Percentiles rank a stretch among this genome's conserved stretches.
These are phyloP conservation scores for Meda fulgida DNA, from an alignment of 2,797 vertebrate genomes.

Conservation along the genomic window DNA sequence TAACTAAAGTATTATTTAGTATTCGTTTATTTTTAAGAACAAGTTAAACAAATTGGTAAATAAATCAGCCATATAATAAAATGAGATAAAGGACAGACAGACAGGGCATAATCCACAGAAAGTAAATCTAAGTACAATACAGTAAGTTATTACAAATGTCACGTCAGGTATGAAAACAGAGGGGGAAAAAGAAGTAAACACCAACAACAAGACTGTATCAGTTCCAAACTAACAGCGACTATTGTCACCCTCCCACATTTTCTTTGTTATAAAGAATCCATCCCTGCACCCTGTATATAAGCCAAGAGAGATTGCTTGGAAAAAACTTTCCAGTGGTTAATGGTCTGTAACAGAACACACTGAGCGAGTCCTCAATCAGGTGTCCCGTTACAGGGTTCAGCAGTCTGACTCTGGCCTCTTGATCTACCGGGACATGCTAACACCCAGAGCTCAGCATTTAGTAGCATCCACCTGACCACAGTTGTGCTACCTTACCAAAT, in stretches of 20 bases:
- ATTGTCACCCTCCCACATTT: slow-evolving; percentile 15
- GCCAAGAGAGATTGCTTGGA: slow-evolving; percentile 41
- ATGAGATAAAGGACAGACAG: background rate
- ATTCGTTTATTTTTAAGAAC: background rate
- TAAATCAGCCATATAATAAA: background rate
- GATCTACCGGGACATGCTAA: background rate
- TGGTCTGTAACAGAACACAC: slow-evolving; percentile 44
- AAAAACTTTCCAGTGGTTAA: slow-evolving; percentile 55
- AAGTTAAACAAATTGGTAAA: background rate
- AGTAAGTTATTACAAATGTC: background rate
- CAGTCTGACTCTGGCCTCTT: slow-evolving; percentile 6
- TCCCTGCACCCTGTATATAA: slow-evolving; percentile 24
- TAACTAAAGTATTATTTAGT: too few relatives aligned
- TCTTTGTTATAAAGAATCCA: slow-evolving; percentile 29
- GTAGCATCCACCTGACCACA: slow-evolving; percentile 4
- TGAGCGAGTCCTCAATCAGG: slow-evolving; percentile 40
- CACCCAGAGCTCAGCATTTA: slow-evolving; percentile 1
- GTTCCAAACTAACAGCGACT: slow-evolving; percentile 6
- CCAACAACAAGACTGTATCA: slow-evolving; percentile 6
- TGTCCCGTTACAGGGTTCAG: slow-evolving; percentile 51
- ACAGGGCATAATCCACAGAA: background rate
- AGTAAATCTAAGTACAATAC: background rate
- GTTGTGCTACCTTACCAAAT: background rate
- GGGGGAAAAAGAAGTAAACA: background rate
- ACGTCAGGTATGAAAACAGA: background rate